A percentile compares a stretch with the other conserved stretches of the same genome.
Evolutionary conservation across 2,888 invertebrate species (phyloP).

Genomic region (Allygus modestus): DNA sequence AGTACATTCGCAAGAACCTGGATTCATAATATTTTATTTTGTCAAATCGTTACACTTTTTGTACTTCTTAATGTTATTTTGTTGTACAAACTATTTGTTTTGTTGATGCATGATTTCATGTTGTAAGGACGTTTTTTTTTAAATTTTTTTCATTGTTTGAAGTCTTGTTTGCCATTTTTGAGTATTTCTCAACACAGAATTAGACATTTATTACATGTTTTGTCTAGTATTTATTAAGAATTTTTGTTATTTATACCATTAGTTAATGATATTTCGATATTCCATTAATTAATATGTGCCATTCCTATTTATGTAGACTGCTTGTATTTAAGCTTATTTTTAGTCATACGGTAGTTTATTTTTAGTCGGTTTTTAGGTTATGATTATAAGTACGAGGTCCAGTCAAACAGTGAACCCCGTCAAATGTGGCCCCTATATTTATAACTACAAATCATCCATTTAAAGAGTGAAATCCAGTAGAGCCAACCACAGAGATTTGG

Average conservation of each 20-base stretch:
- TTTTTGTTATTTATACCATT: constrained; percentile 38
- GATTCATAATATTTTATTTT: too few species aligned
- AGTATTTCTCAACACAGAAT: not conserved
- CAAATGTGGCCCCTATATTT: too few species aligned
- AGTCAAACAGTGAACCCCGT: too few species aligned
- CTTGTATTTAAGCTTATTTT: constrained; percentile 36
- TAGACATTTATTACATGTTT: not conserved
- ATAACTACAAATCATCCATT: too few species aligned
- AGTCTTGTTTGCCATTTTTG: constrained; percentile 9
- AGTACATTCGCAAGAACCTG: too few species aligned
- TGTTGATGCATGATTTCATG: not conserved
- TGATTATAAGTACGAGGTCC: too few species aligned
- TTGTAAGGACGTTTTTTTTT: too few species aligned
- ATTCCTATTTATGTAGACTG: constrained; percentile 46
- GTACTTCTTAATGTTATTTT: not conserved
- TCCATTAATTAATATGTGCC: constrained; percentile 37
- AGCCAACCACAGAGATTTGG: too few species aligned
- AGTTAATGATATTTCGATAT: constrained; percentile 1
- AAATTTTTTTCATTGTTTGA: not conserved
- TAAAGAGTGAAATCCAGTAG: too few species aligned
- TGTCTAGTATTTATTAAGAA: not conserved
- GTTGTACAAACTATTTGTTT: not conserved
- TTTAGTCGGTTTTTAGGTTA: not conserved
- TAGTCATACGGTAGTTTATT: not conserved
- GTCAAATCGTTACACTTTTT: not conserved